Evolutionary conservation across 2,888 invertebrate species (phyloP).

Genomic region (Thysanoteuthis rhombus): DNA sequence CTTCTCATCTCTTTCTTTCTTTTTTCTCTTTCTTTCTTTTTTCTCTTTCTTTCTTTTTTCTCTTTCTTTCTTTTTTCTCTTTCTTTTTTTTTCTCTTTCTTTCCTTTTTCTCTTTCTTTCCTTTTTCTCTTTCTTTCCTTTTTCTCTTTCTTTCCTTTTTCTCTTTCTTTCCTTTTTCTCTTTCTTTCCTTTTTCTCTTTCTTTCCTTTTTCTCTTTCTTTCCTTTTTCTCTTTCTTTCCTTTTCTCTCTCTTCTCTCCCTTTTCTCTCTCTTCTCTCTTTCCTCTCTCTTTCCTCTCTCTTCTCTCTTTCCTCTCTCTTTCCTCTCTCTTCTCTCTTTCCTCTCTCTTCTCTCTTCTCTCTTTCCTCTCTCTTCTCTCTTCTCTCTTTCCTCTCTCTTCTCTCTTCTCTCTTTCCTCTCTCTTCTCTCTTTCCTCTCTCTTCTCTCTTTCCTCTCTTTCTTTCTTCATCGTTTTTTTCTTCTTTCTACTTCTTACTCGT

Average conservation of each 20-base stretch:
- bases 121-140: background rate
- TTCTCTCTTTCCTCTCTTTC: too few species aligned
- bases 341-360: too few species aligned
- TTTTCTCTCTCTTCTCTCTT: background rate
- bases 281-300: background rate
- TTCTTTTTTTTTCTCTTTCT: background rate
- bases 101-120: background rate
- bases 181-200: background rate
- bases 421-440: too few species aligned
- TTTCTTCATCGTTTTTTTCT: too few species aligned
- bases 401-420: fast-evolving
- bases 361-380: background rate
- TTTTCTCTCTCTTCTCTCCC: background rate
- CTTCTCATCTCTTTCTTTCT: background rate
- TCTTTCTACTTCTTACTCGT: too few species aligned
- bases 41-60: background rate
- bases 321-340: background rate
- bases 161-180: background rate
- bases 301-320: background rate
- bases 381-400: fast-evolving
- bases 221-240: background rate
- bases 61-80: background rate
- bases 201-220: background rate
- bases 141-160: background rate
- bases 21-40: background rate